Evolutionary conservation across 2,797 vertebrate genomes (phyloP).

Genomic region (Lutjanus campechanus): DNA sequence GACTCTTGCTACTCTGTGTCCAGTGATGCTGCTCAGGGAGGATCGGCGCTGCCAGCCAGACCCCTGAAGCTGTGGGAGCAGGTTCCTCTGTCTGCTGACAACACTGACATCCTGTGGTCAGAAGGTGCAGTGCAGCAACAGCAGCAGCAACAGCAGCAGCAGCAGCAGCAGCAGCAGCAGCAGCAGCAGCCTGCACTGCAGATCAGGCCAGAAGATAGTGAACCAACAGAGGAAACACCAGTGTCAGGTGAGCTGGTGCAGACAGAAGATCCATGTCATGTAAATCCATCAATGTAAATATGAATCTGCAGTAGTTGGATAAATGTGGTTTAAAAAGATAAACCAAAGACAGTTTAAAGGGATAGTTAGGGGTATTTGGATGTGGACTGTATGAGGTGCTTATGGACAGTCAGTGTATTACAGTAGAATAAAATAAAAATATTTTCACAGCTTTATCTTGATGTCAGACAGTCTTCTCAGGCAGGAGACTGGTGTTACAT

Average conservation of each 20-base stretch:
- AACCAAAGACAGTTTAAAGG: not conserved
- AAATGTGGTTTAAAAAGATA: not conserved
- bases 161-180: constrained; percentile 66
- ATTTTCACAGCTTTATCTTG: too few relatives aligned
- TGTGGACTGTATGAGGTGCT: too few relatives aligned
- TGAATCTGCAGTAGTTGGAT: not conserved
- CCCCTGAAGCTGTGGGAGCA: constrained; percentile 79
- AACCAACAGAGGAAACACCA: constrained; percentile 68
- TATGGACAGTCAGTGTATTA: too few relatives aligned
- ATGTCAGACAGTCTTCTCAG: too few relatives aligned
- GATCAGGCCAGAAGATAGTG: constrained; percentile 50
- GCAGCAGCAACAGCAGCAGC: constrained; percentile 66
- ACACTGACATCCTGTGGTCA: constrained; percentile 82
- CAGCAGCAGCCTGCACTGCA: constrained; percentile 64
- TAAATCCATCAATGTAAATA: not conserved
- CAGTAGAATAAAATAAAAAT: too few relatives aligned
- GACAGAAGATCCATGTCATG: not conserved
- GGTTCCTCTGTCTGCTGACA: constrained; percentile 78
- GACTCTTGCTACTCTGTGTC: constrained; percentile 90
- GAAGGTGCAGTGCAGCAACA: constrained; percentile 75
- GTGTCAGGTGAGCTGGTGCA: constrained; percentile 81
- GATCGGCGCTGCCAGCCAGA: constrained; percentile 51
- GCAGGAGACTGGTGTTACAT: too few relatives aligned
- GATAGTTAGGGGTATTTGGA: too few relatives aligned
- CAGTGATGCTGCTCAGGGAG: constrained; percentile 82